These are phyloP conservation scores for Furcifer pardalis DNA, from an alignment of 2,797 vertebrate genomes.

Conservation along the genomic window DNA sequence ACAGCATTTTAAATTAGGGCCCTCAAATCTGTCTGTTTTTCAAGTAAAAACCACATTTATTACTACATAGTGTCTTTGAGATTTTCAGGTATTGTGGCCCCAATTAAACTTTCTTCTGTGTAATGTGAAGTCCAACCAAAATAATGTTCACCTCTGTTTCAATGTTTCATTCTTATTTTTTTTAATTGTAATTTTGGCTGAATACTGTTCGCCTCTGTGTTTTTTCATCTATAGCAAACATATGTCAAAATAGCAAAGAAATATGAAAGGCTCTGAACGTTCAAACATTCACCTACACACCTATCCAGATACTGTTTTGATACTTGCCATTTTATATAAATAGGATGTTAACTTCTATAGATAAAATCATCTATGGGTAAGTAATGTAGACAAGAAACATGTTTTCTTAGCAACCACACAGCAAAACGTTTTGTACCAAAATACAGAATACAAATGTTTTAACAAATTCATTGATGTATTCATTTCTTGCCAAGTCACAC, in stretches of 20 bases:
- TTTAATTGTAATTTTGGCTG: neutral
- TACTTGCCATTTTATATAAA: neutral
- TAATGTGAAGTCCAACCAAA: neutral
- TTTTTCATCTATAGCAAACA: neutral
- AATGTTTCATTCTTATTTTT: no score
- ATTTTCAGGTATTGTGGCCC: neutral
- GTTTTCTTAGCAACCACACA: neutral
- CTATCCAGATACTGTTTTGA: neutral
- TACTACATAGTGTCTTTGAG: neutral
- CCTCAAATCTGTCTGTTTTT: neutral
- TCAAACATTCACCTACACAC: neutral
- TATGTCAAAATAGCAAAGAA: neutral
- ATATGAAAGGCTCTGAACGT: neutral
- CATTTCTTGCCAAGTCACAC: neutral
- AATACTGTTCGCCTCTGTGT: neutral
- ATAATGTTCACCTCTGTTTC: neutral
- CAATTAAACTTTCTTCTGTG: neutral
- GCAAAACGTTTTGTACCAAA: neutral
- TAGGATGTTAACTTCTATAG: neutral
- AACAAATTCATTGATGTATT: neutral
- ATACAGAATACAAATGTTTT: neutral
- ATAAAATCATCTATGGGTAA: neutral
- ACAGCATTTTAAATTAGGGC: neutral
- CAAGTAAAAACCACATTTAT: neutral
- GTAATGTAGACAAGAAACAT: neutral